Evolutionary conservation across 2,797 vertebrate species (phyloP).

Genomic region (Gymnothorax javanicus): DNA sequence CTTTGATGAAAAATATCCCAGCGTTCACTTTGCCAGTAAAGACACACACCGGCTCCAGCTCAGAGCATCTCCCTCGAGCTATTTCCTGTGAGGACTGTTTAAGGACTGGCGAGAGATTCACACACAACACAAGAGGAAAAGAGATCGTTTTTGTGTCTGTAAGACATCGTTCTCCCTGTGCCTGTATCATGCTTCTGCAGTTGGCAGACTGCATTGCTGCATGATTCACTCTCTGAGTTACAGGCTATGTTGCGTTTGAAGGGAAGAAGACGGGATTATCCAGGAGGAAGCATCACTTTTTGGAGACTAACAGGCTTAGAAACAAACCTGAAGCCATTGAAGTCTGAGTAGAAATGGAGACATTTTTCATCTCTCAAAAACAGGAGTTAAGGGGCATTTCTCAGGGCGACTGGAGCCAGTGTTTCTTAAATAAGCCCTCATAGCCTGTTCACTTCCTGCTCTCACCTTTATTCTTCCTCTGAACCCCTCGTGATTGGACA

Average conservation of each 20-base stretch:
- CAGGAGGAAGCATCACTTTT: constrained; percentile 31
- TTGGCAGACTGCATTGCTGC: constrained; percentile 11
- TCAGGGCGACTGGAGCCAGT: constrained; percentile 13
- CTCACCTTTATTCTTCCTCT: constrained; percentile 6
- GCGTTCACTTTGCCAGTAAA: not conserved
- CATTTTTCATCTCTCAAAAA: constrained; percentile 36
- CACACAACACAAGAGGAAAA: not conserved
- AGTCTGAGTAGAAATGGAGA: constrained; percentile 31
- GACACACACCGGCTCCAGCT: not conserved
- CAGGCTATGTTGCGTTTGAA: constrained; percentile 32
- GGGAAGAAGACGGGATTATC: constrained; percentile 31
- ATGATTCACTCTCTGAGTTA: constrained; percentile 29
- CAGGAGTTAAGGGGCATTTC: constrained; percentile 30
- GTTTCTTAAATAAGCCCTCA: not conserved
- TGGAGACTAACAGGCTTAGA: constrained; percentile 30
- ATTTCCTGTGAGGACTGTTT: not conserved
- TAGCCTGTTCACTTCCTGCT: constrained; percentile 20
- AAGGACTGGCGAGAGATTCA: constrained; percentile 6
- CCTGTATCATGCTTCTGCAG: not conserved
- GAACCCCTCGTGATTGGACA: not conserved
- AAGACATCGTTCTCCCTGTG: not conserved
- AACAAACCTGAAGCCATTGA: constrained; percentile 33
- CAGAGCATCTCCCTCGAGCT: too few species aligned
- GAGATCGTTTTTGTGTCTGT: not conserved
- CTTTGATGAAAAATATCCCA: constrained; percentile 18